These are phyloP conservation scores for Willisornis vidua DNA, from an alignment of 2,113 vertebrate species.

Conservation along the genomic window DNA sequence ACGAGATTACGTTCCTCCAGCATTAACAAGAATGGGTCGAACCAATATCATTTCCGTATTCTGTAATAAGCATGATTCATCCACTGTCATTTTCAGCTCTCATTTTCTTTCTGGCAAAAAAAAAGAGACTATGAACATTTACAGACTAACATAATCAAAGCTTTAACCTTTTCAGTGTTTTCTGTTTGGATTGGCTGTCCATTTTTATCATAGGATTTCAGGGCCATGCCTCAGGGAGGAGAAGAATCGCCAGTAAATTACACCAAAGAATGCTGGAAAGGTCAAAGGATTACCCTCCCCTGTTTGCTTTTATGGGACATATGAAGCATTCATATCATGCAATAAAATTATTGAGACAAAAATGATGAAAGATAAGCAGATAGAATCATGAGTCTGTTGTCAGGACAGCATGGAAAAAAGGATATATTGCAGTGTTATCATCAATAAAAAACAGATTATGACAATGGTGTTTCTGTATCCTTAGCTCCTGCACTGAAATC, in stretches of 20 bases:
- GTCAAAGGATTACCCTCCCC: constrained; percentile 59
- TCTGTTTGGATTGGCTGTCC: constrained; percentile 35
- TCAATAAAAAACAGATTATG: constrained; percentile 36
- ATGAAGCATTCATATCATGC: constrained; percentile 33
- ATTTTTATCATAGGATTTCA: constrained; percentile 53
- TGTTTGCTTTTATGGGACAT: constrained; percentile 43
- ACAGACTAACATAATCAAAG: constrained; percentile 56
- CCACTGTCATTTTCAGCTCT: constrained; percentile 60
- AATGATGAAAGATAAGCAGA: constrained; percentile 39
- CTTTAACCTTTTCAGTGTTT: constrained; percentile 51
- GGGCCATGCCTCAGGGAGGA: constrained; percentile 34
- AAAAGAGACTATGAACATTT: background rate
- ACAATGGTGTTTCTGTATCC: background rate
- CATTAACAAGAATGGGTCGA: constrained; percentile 17
- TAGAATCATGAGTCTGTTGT: constrained; percentile 12
- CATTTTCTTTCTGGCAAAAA: constrained; percentile 12
- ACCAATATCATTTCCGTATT: constrained; percentile 38
- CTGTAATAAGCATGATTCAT: constrained; percentile 58
- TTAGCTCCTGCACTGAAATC: background rate
- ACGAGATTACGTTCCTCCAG: constrained; percentile 31
- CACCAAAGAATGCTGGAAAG: constrained; percentile 61
- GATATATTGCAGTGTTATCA: constrained; percentile 2
- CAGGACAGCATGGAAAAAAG: background rate
- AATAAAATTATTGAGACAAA: constrained; percentile 57
- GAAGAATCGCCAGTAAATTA: constrained; percentile 53